phyloP scores from a whole-genome alignment of 2,797 vertebrate species.

The Chelon labrosus region DNA sequence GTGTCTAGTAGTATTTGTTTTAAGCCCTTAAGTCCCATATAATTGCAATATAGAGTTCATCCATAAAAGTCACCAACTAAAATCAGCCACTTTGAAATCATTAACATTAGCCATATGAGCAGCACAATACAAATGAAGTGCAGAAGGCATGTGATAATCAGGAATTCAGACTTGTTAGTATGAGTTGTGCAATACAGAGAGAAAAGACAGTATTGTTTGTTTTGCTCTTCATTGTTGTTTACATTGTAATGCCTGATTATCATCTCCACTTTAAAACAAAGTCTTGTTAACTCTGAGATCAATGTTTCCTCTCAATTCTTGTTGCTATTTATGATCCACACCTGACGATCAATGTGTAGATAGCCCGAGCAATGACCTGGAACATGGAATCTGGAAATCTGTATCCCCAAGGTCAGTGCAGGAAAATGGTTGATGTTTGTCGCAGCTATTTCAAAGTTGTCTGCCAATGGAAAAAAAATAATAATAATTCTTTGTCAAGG shows the following conservation, averaged over 20 bases:
- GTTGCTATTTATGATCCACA: slow-evolving; percentile 30
- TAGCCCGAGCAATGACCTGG: slow-evolving; percentile 18
- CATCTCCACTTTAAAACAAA: slow-evolving; percentile 61
- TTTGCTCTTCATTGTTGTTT: slow-evolving; percentile 72
- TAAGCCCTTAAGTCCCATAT: slow-evolving; percentile 34
- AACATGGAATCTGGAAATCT: slow-evolving; percentile 4
- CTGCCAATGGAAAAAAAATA: background rate
- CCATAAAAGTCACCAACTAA: slow-evolving; percentile 27
- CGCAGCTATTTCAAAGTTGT: background rate
- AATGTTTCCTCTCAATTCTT: slow-evolving; percentile 46
- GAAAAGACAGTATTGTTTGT: slow-evolving; percentile 64
- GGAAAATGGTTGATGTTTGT: slow-evolving; percentile 7
- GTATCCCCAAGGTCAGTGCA: background rate
- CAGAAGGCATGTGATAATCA: slow-evolving; percentile 69
- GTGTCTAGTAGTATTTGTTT: slow-evolving; percentile 51
- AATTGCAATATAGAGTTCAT: slow-evolving; percentile 53
- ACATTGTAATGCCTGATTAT: slow-evolving; percentile 71
- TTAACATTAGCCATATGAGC: slow-evolving; percentile 37
- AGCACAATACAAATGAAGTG: slow-evolving; percentile 51
- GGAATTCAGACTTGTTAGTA: slow-evolving; percentile 63
- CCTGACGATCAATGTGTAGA: background rate
- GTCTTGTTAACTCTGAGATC: slow-evolving; percentile 49
- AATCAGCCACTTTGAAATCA: slow-evolving; percentile 46
- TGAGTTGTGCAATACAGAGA: slow-evolving; percentile 75
- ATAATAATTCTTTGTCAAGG: slow-evolving; percentile 11